Evolutionary conservation across 2,113 vertebrate genomes (phyloP).

Genomic region (Morone chrysops): DNA sequence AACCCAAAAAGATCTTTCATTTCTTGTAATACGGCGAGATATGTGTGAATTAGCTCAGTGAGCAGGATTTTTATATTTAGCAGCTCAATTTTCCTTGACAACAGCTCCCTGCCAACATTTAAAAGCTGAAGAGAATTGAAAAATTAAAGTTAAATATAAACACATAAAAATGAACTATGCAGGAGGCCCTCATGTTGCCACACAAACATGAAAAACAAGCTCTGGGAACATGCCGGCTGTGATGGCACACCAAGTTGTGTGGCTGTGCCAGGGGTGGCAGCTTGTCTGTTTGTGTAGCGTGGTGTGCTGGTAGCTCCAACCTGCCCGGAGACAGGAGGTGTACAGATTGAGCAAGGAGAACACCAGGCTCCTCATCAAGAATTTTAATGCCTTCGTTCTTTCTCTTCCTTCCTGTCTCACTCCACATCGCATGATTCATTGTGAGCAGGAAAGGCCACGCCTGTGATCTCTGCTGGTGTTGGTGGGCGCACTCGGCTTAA

Average conservation of each 20-base stretch:
- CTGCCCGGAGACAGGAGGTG: slow-evolving; percentile 75
- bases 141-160: slow-evolving; percentile 27
- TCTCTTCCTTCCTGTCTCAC: slow-evolving; percentile 71
- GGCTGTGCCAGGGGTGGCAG: slow-evolving; percentile 72
- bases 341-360: slow-evolving; percentile 72
- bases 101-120: slow-evolving; percentile 8
- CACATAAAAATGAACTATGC: slow-evolving; percentile 12
- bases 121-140: slow-evolving; percentile 8
- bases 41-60: slow-evolving; percentile 43
- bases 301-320: slow-evolving; percentile 67
- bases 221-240: slow-evolving; percentile 58
- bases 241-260: slow-evolving; percentile 53
- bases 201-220: slow-evolving; percentile 51
- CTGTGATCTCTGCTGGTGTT: slow-evolving; percentile 59
- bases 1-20: not conserved
- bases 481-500: slow-evolving; percentile 33
- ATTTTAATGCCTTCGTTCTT: slow-evolving; percentile 68
- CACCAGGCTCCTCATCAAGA: slow-evolving; percentile 67
- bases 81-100: slow-evolving; percentile 31
- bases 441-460: slow-evolving; percentile 55
- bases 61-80: slow-evolving; percentile 29
- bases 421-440: slow-evolving; percentile 53
- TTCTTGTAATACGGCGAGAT: slow-evolving; percentile 9
- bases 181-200: slow-evolving; percentile 35
- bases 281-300: slow-evolving; percentile 63